phyloP scores from a whole-genome alignment of 92 coral and sea anemone species.

The Scolanthus callimorphus region DNA sequence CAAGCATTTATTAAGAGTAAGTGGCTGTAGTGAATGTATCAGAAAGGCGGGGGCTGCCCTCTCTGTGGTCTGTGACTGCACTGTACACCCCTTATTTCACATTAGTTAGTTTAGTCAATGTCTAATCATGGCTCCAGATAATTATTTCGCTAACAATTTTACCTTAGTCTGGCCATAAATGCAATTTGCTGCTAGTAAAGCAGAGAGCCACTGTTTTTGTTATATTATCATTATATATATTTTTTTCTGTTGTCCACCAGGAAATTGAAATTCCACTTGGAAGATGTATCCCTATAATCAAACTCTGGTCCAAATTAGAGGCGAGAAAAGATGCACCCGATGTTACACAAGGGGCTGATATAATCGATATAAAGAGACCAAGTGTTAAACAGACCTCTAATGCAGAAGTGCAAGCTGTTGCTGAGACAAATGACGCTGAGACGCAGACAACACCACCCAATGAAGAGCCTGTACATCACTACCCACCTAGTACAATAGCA shows the following conservation, averaged over 20 bases:
- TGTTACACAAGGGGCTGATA: constrained; percentile 17
- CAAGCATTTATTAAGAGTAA: constrained; percentile 75
- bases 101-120: too few species aligned
- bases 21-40: too few species aligned
- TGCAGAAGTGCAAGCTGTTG: constrained; percentile 32
- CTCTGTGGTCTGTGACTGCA: too few species aligned
- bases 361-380: neutral
- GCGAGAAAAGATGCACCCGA: constrained; percentile 47
- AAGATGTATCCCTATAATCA: constrained; percentile 66
- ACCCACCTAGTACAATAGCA: constrained; percentile 22
- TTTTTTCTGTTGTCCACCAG: constrained; percentile 15
- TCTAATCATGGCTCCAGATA: too few species aligned
- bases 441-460: constrained; percentile 24
- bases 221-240: neutral
- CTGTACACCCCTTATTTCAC: too few species aligned
- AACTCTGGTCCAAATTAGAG: constrained; percentile 59
- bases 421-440: constrained; percentile 8
- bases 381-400: neutral
- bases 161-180: too few species aligned
- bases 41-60: too few species aligned
- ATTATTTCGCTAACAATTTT: too few species aligned
- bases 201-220: too few species aligned
- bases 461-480: constrained; percentile 1
- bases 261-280: constrained; percentile 87
- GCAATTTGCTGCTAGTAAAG: too few species aligned